phyloP scores from a whole-genome alignment of 37 sponge, comb jelly and placozoan species.

The Ianthella basta region DNA sequence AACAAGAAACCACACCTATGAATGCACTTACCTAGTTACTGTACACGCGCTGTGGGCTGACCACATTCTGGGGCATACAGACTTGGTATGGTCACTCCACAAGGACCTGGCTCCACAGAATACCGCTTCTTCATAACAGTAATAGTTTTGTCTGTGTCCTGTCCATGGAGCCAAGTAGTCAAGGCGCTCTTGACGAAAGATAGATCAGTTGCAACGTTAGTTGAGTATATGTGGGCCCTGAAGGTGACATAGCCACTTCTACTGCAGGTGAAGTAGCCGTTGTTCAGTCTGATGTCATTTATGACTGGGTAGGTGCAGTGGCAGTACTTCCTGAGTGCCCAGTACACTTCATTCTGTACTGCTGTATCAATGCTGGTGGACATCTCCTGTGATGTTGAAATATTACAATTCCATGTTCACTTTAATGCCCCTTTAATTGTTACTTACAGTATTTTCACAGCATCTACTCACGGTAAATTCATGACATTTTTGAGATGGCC shows the following conservation, averaged over 20 bases:
- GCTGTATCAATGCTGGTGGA: not conserved
- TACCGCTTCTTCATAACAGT: not conserved
- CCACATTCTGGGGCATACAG: not conserved
- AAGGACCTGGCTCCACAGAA: not conserved
- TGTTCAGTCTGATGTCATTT: not conserved
- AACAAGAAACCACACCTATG: too few relatives aligned
- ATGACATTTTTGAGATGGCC: slow-evolving; percentile 1
- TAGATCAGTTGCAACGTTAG: not conserved
- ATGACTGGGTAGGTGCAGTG: not conserved
- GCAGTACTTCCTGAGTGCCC: not conserved
- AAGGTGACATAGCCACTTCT: slow-evolving; percentile 2
- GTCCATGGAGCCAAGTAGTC: not conserved
- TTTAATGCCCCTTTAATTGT: too few relatives aligned
- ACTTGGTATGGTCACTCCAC: not conserved
- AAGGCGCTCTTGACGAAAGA: not conserved
- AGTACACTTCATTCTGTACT: not conserved
- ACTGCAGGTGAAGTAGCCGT: not conserved
- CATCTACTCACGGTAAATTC: not conserved
- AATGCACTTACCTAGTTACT: too few relatives aligned
- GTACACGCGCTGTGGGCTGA: too few relatives aligned
- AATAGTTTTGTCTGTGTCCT: slow-evolving; percentile 2
- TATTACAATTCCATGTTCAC: too few relatives aligned
- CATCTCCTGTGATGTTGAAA: too few relatives aligned
- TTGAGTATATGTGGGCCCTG: not conserved
- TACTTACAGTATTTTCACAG: not conserved